These are phyloP conservation scores for Gobio gobio DNA, from an alignment of 2,113 vertebrate genomes.

Conservation along the genomic window DNA sequence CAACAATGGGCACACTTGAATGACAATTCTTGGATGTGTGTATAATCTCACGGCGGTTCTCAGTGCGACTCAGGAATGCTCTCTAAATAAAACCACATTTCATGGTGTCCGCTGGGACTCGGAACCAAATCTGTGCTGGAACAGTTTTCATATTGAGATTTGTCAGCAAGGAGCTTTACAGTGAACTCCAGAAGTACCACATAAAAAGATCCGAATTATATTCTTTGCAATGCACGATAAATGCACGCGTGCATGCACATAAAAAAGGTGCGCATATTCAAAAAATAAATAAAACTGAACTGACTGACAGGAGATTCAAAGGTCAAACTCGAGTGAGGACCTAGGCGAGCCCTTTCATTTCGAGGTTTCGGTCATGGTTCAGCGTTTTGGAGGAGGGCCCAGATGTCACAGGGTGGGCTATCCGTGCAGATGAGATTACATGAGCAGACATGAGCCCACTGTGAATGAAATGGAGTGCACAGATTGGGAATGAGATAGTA, in stretches of 20 bases:
- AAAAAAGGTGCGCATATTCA: neutral
- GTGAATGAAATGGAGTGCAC: slow-evolving; percentile 42
- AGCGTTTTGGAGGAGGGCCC: slow-evolving; percentile 21
- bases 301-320: neutral
- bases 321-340: neutral
- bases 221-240: neutral
- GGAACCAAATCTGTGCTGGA: slow-evolving; percentile 26
- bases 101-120: slow-evolving; percentile 41
- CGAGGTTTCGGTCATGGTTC: neutral
- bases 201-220: neutral
- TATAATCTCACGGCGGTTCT: slow-evolving; percentile 62
- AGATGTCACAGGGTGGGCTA: slow-evolving; percentile 31
- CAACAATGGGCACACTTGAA: slow-evolving; percentile 66
- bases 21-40: slow-evolving; percentile 67
- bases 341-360: neutral
- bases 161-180: slow-evolving; percentile 29
- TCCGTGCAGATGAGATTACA: slow-evolving; percentile 30
- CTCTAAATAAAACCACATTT: slow-evolving; percentile 46
- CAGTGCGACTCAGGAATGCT: slow-evolving; percentile 60
- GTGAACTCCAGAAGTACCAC: neutral
- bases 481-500: slow-evolving; percentile 48
- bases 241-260: neutral
- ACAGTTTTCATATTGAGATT: slow-evolving; percentile 39
- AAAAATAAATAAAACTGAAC: neutral
- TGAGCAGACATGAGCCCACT: slow-evolving; percentile 37